Evolutionary conservation across 2,113 vertebrate genomes (phyloP).

Genomic region (Psammodynastes pulverulentus): DNA sequence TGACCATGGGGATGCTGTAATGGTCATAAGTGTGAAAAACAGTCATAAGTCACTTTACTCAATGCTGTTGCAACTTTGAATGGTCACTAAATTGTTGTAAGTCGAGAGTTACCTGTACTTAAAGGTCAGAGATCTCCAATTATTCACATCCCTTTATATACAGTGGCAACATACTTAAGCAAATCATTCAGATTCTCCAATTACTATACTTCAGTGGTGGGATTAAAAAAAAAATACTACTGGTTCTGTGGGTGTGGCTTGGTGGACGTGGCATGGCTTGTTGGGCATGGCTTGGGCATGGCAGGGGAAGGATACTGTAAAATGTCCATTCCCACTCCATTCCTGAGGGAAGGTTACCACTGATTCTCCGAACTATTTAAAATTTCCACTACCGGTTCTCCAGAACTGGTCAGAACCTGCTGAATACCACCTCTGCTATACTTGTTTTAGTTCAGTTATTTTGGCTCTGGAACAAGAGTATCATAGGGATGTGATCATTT

Average conservation of each 20-base stretch:
- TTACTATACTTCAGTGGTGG: too few relatives aligned
- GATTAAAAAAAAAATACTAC: too few relatives aligned
- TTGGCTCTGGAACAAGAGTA: background rate
- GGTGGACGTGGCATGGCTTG: too few relatives aligned
- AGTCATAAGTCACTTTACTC: background rate
- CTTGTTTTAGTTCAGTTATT: background rate
- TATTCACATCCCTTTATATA: background rate
- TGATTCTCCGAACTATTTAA: too few relatives aligned
- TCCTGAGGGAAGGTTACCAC: too few relatives aligned
- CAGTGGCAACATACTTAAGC: background rate
- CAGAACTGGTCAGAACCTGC: too few relatives aligned
- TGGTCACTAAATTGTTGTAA: background rate
- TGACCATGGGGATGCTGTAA: background rate
- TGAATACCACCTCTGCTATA: too few relatives aligned
- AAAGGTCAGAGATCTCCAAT: background rate
- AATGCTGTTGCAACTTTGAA: background rate
- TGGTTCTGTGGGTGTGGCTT: too few relatives aligned
- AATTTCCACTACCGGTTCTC: too few relatives aligned
- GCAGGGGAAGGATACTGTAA: too few relatives aligned
- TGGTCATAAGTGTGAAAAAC: background rate
- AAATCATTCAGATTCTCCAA: background rate
- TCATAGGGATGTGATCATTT: background rate
- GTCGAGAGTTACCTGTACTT: background rate
- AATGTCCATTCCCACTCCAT: too few relatives aligned
- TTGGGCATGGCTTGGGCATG: too few relatives aligned